Conservation (phyloP, 2,113 vertebrate genomes). For the Cacatua alba region DNA sequence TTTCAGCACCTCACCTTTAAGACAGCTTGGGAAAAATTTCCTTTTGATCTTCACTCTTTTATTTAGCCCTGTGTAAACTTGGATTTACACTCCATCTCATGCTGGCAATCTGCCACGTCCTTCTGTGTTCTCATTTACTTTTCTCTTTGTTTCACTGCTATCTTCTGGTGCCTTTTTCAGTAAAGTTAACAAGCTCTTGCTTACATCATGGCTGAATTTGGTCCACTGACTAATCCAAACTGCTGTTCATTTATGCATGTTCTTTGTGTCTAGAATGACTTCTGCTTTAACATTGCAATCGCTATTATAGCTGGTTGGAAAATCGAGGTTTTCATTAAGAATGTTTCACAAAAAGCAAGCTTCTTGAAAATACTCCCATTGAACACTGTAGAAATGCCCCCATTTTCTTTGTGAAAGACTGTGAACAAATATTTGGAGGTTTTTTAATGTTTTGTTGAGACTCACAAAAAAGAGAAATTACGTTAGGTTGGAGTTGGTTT, state of each 20-base stretch:
- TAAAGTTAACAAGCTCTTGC: neutral
- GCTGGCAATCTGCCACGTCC: neutral
- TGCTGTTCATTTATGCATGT: neutral
- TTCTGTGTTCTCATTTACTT: constrained; percentile 4
- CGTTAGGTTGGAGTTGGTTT: neutral
- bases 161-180: neutral
- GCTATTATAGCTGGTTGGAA: neutral
- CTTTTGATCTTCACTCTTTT: neutral
- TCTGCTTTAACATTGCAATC: neutral
- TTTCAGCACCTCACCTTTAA: neutral
- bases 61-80: neutral
- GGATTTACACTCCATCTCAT: neutral
- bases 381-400: neutral
- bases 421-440: neutral
- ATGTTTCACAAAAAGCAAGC: neutral
- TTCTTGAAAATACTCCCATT: neutral
- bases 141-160: neutral
- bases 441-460: neutral
- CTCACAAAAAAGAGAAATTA: neutral
- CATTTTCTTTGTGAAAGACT: neutral
- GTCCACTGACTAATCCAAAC: neutral
- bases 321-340: neutral
- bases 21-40: neutral
- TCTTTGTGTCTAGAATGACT: neutral
- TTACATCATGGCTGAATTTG: neutral